Evolutionary conservation across 2,888 invertebrate species (phyloP).

Genomic region (Gymnosoma rotundatum): DNA sequence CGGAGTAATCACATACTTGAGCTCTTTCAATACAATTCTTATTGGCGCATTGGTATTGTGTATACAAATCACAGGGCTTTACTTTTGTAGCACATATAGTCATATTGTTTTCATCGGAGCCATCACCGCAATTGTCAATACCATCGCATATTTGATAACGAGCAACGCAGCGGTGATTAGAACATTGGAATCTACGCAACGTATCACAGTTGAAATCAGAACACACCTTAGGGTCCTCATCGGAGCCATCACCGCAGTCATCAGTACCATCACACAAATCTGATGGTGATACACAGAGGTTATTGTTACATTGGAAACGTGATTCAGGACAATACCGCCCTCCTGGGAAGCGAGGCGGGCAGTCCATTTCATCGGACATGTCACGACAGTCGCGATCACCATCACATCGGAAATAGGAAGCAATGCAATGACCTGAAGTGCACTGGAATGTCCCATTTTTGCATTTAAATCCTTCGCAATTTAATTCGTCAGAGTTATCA

Average conservation of each 20-base stretch:
- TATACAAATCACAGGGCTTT: slow-evolving; percentile 89
- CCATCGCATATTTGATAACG: slow-evolving; percentile 95
- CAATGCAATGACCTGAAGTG: slow-evolving; percentile 95
- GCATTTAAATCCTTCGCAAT: slow-evolving; percentile 92
- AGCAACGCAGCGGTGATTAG: slow-evolving; percentile 93
- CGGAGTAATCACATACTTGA: slow-evolving; percentile 93
- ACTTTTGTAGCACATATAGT: slow-evolving; percentile 91
- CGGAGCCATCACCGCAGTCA: slow-evolving; percentile 95
- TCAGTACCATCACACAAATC: slow-evolving; percentile 97
- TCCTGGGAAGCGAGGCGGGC: slow-evolving; percentile 93
- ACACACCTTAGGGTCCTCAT: slow-evolving; percentile 91
- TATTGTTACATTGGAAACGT: slow-evolving; percentile 95
- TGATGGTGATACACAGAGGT: slow-evolving; percentile 93
- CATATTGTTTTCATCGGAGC: slow-evolving; percentile 97
- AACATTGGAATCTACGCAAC: slow-evolving; percentile 92
- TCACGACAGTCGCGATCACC: slow-evolving; percentile 95
- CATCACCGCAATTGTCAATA: slow-evolving; percentile 96
- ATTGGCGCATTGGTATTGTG: slow-evolving; percentile 94
- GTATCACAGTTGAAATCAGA: slow-evolving; percentile 93
- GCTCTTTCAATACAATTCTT: slow-evolving; percentile 90
- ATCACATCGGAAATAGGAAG: slow-evolving; percentile 93
- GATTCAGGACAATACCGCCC: slow-evolving; percentile 94
- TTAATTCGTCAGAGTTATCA: slow-evolving; percentile 94
- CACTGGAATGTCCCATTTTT: slow-evolving; percentile 96
- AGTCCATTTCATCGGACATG: slow-evolving; percentile 94